These are phyloP conservation scores for Drosophila nasuta DNA, from an alignment of 1,140 invertebrate species.

Conservation along the genomic window DNA sequence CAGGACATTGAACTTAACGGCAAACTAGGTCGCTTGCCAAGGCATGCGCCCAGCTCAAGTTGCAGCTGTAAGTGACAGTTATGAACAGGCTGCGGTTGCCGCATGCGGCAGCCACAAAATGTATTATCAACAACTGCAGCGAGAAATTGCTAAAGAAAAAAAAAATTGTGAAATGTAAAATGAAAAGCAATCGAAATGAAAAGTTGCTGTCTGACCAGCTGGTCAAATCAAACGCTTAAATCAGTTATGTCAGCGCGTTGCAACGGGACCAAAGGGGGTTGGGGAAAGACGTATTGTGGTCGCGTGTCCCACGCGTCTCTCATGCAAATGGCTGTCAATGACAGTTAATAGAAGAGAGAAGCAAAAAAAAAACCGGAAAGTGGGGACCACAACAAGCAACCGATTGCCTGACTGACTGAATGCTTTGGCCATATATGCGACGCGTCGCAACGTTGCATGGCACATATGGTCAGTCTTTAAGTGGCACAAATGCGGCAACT, in stretches of 20 bases:
- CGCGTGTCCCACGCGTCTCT: slow-evolving; percentile 27
- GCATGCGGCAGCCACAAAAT: not conserved
- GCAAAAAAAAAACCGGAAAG: slow-evolving; percentile 13
- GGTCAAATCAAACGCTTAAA: slow-evolving; percentile 27
- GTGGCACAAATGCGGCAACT: slow-evolving; percentile 39
- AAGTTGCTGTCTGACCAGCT: slow-evolving; percentile 8
- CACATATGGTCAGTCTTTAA: slow-evolving; percentile 46
- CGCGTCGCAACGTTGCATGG: slow-evolving; percentile 22
- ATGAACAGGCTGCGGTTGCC: slow-evolving; percentile 1
- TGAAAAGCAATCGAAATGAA: slow-evolving; percentile 45
- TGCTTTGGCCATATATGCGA: slow-evolving; percentile 23
- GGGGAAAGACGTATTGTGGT: not conserved
- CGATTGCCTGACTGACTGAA: slow-evolving; percentile 12
- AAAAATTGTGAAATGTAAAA: slow-evolving; percentile 1
- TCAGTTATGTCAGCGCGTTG: slow-evolving; percentile 29
- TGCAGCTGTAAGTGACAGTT: not conserved
- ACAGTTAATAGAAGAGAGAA: not conserved
- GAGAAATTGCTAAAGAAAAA: slow-evolving; percentile 1
- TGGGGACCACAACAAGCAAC: slow-evolving; percentile 20
- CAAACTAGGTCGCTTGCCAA: slow-evolving; percentile 42
- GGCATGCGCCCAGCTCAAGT: slow-evolving; percentile 1
- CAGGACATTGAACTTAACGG: slow-evolving; percentile 53
- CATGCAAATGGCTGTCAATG: slow-evolving; percentile 20
- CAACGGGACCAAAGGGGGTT: not conserved
- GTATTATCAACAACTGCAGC: no score